These are phyloP conservation scores for Eulemur mongoz DNA, from an alignment of 2,797 vertebrate genomes.

Conservation along the genomic window DNA sequence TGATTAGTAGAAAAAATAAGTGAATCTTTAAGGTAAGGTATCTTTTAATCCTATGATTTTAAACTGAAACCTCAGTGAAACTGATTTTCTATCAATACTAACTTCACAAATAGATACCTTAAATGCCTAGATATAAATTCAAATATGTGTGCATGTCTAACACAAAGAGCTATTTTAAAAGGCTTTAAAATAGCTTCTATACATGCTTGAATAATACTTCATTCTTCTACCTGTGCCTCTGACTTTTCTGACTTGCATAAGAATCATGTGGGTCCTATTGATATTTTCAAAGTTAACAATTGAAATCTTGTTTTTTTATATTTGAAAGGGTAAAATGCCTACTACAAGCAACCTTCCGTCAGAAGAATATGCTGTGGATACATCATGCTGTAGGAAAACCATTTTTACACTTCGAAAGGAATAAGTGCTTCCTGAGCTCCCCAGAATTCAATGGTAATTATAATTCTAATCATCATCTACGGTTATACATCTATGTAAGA, in stretches of 20 bases:
- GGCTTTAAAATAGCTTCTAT: neutral
- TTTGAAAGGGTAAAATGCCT: neutral
- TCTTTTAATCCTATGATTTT: neutral
- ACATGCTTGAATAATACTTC: neutral
- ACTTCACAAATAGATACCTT: neutral
- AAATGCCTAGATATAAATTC: neutral
- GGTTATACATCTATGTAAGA: neutral
- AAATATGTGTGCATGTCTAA: neutral
- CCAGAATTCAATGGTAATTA: conserved; percentile 5
- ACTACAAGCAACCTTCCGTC: neutral
- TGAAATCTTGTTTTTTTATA: neutral
- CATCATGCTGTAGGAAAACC: neutral
- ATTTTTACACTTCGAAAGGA: neutral
- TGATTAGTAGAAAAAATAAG: neutral
- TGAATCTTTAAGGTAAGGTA: neutral
- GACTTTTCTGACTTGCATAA: neutral
- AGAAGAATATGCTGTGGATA: conserved; percentile 25
- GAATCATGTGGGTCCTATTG: neutral
- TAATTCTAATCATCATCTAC: neutral
- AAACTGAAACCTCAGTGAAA: neutral
- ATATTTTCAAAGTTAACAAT: conserved; percentile 3
- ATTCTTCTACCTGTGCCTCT: neutral
- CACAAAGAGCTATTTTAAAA: neutral
- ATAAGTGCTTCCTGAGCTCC: neutral
- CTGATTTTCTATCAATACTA: neutral